These are phyloP conservation scores for Argynnis bischoffii DNA, from an alignment of 2,888 invertebrate species.

Conservation along the genomic window DNA sequence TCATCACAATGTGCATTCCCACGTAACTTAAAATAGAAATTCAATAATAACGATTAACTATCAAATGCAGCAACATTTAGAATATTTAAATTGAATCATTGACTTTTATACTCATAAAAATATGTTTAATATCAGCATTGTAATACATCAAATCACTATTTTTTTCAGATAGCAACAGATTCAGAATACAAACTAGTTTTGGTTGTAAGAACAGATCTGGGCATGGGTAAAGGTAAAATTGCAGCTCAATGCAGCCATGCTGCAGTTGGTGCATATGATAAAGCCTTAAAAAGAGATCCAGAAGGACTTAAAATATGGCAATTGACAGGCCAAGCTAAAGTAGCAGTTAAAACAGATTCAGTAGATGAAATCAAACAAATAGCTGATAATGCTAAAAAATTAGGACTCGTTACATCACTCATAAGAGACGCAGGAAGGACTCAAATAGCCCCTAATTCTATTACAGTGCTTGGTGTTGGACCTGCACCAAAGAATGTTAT, in stretches of 20 bases:
- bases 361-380: slow-evolving; percentile 88
- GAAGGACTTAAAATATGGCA: slow-evolving; percentile 83
- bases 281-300: slow-evolving; percentile 84
- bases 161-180: slow-evolving; percentile 66
- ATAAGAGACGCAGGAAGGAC: slow-evolving; percentile 96
- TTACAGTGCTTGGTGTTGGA: slow-evolving; percentile 96
- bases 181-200: slow-evolving; percentile 91
- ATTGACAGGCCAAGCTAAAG: slow-evolving; percentile 91
- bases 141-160: slow-evolving; percentile 11
- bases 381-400: slow-evolving; percentile 85
- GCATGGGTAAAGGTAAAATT: slow-evolving; percentile 97
- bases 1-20: neutral
- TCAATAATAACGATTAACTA: neutral
- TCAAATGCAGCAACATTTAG: too few relatives aligned
- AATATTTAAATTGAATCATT: too few relatives aligned
- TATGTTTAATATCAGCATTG: neutral
- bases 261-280: slow-evolving; percentile 93
- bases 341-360: slow-evolving; percentile 91
- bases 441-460: slow-evolving; percentile 93
- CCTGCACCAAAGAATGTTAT: slow-evolving; percentile 90
- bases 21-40: neutral
- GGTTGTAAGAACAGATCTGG: slow-evolving; percentile 93
- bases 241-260: slow-evolving; percentile 98
- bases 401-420: slow-evolving; percentile 87
- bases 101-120: neutral